Percentiles rank a stretch among this genome's conserved stretches.
Conservation (phyloP, 2,888 invertebrate genomes). For the Chaetoderma sp. region DNA sequence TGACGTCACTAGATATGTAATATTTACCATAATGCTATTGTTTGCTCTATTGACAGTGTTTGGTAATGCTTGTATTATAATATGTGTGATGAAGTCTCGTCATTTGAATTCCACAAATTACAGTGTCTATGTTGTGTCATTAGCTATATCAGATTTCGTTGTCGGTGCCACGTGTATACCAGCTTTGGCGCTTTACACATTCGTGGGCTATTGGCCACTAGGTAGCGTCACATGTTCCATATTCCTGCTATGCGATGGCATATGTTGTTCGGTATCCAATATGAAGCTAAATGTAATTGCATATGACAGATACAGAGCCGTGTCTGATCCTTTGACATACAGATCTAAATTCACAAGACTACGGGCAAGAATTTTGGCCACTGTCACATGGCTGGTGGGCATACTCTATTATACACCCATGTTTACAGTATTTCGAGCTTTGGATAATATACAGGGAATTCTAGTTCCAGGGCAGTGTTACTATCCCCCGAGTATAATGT, state of each 20-base stretch:
- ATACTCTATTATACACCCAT: constrained; percentile 16
- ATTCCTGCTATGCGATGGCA: constrained; percentile 26
- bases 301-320: constrained; percentile 25
- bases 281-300: constrained; percentile 24
- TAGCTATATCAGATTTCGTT: constrained; percentile 26
- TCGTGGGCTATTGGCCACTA: constrained; percentile 31
- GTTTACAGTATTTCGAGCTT: constrained; percentile 3
- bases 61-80: constrained; percentile 1
- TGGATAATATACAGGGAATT: neutral
- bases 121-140: constrained; percentile 26
- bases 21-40: too few relatives aligned
- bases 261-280: constrained; percentile 28
- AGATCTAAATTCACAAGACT: neutral
- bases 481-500: too few relatives aligned
- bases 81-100: neutral
- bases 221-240: constrained; percentile 25
- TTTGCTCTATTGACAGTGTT: neutral
- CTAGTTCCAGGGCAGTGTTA: constrained; percentile 3
- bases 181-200: constrained; percentile 23
- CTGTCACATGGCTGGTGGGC: constrained; percentile 18
- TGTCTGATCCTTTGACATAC: constrained; percentile 24
- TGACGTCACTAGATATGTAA: too few relatives aligned
- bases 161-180: constrained; percentile 29
- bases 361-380: neutral
- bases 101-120: neutral